Percentiles rank a stretch among this genome's conserved stretches.
These are phyloP conservation scores for Odontothrips loti DNA, from an alignment of 2,888 invertebrate genomes.

Conservation along the genomic window DNA sequence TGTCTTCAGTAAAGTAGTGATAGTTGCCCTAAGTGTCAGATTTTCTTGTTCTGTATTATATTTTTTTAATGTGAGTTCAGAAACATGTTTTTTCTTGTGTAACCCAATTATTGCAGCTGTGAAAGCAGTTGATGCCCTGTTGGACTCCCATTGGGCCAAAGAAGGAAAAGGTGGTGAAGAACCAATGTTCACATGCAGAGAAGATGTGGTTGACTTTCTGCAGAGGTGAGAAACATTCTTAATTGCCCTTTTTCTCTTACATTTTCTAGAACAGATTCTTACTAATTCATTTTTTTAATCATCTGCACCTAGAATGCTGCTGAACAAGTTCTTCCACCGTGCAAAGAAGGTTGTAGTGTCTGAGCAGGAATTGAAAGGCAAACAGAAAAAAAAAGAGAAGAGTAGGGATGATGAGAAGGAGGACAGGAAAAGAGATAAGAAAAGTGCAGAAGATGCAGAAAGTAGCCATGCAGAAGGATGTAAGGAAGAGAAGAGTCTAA, in stretches of 20 bases:
- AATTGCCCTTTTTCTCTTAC: constrained; percentile 29
- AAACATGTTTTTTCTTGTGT: constrained; percentile 25
- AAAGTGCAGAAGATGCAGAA: constrained; percentile 52
- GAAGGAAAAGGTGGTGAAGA: constrained; percentile 54
- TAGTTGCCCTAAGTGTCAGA: not conserved
- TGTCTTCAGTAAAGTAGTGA: too few relatives aligned
- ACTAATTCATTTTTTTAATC: constrained; percentile 27
- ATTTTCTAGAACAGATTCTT: constrained; percentile 2
- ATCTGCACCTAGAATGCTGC: constrained; percentile 60
- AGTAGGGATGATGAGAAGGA: constrained; percentile 49
- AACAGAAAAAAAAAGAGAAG: constrained; percentile 48
- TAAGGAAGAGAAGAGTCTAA: constrained; percentile 44
- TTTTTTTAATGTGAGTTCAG: not conserved
- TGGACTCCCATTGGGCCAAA: constrained; percentile 86
- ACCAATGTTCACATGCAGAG: constrained; percentile 74
- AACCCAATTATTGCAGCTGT: constrained; percentile 52
- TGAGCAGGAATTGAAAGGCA: constrained; percentile 57
- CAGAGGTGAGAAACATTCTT: constrained; percentile 51
- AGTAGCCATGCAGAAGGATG: constrained; percentile 54
- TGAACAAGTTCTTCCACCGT: constrained; percentile 92
- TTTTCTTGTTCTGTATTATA: constrained; percentile 24
- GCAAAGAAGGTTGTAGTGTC: constrained; percentile 78
- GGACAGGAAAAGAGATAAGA: constrained; percentile 46
- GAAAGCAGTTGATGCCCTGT: constrained; percentile 86
- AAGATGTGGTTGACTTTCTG: constrained; percentile 73